Evolutionary conservation across 2,113 vertebrate genomes (phyloP), one percentile per base, ranked within the genome.

Genomic region (Pteropus alecto): DNA sequence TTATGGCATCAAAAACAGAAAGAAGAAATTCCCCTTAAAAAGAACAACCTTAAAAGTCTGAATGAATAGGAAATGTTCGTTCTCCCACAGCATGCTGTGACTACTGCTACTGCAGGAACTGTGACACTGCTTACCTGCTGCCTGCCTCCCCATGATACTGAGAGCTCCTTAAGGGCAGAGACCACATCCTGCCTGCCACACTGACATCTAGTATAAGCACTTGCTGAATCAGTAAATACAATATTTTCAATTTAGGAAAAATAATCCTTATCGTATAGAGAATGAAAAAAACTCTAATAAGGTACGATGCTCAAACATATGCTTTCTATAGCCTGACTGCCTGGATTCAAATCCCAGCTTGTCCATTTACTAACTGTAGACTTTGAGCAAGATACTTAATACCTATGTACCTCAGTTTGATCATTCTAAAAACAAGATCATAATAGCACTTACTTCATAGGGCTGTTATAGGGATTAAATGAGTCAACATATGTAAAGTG

Each of bases 111-210:
- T 11, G 28, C 7, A 11, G 38, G 2, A 51, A 16, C 13, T 56
- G 1, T 33, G 35, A 26, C 5, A 33, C 12, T 30, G 46, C 18
- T 65, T 43, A 18, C 82, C n/a, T 54, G 54, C 26, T 43, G n/a
- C 10, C 43, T 12, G 7, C 18, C 26, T 61, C 3, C 38, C n/a
- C 6, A 1, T 1, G 15, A 38, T 14, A 1, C 16, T 7, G 30
- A 43, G 41, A 87, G 18, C 3, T 38, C 18, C 28, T 12, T 13
- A 9, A 2, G 28, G 22, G 3, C 22, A 65, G 7, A 85, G 6
- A 48, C 21, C 24, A 19, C 33, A 21, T n/a, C 33, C 60, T 35
- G 24, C 48, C 22, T 26, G 11, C 7, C 21, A 58, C 28, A 14
- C 12, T 51, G 92, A 22, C 58, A 81, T 56, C 24, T 2, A 41